Evolutionary conservation across 1,140 invertebrate genomes (phyloP).

Genomic region (Latrodectus geometricus): DNA sequence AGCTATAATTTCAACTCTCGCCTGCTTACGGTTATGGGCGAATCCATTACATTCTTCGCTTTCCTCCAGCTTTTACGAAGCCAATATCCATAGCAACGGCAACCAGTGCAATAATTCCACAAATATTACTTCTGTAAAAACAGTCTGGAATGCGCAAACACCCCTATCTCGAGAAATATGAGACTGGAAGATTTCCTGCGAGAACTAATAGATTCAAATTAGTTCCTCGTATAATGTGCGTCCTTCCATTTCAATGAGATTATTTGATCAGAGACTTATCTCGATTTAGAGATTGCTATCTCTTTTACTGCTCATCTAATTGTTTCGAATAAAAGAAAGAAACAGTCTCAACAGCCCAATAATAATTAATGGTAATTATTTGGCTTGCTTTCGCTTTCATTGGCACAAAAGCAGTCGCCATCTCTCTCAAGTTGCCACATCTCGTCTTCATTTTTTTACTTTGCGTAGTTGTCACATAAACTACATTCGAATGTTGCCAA

Average conservation of each 20-base stretch:
- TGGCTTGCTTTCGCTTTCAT: slow-evolving; percentile 39
- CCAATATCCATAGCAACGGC: too few relatives aligned
- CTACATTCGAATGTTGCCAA: slow-evolving; percentile 17
- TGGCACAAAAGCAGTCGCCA: not conserved
- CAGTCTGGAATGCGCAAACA: too few relatives aligned
- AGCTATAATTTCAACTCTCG: too few relatives aligned
- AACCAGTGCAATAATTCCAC: too few relatives aligned
- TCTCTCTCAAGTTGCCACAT: not conserved
- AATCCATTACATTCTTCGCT: too few relatives aligned
- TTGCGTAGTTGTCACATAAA: slow-evolving; percentile 11
- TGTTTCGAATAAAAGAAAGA: not conserved
- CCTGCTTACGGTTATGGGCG: too few relatives aligned
- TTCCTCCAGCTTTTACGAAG: too few relatives aligned
- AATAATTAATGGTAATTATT: slow-evolving; percentile 60
- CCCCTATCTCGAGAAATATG: too few relatives aligned
- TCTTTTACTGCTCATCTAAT: not conserved
- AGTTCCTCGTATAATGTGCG: not conserved
- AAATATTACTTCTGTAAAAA: too few relatives aligned
- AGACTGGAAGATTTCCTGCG: too few relatives aligned
- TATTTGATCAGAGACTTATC: slow-evolving; percentile 26
- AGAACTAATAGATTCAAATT: too few relatives aligned
- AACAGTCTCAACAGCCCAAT: slow-evolving; percentile 15
- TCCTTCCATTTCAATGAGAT: slow-evolving; percentile 7
- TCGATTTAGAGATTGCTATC: not conserved
- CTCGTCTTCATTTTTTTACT: not conserved